These are phyloP conservation scores for Rhodeus uyekii DNA, from an alignment of 2,797 vertebrate genomes.

Conservation along the genomic window DNA sequence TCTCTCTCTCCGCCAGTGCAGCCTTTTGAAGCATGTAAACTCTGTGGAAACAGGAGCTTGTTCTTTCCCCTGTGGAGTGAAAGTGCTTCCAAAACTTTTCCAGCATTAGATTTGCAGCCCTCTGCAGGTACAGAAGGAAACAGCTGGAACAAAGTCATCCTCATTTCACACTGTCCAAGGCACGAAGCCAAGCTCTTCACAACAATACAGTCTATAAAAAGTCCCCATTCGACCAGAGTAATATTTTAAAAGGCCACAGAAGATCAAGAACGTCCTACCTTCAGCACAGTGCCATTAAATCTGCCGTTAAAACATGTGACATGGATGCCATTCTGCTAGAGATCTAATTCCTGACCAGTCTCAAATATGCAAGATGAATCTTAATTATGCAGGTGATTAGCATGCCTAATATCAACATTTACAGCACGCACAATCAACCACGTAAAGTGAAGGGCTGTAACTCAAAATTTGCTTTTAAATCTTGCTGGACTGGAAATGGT, in stretches of 20 bases:
- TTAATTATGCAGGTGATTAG: constrained; percentile 26
- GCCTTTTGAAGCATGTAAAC: neutral
- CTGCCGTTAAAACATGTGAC: too few relatives aligned
- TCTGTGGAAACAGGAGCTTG: neutral
- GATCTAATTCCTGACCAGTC: constrained; percentile 9
- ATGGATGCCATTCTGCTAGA: neutral
- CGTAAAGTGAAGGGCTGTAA: constrained; percentile 32
- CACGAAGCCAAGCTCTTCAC: constrained; percentile 23
- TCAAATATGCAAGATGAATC: constrained; percentile 19
- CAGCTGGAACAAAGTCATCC: constrained; percentile 18
- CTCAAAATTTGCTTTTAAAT: constrained; percentile 37
- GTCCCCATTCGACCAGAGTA: constrained; percentile 4
- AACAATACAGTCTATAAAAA: constrained; percentile 26
- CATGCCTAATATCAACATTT: constrained; percentile 8
- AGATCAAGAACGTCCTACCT: too few relatives aligned
- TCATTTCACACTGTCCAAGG: constrained; percentile 15
- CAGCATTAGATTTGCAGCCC: constrained; percentile 36
- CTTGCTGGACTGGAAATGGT: constrained; percentile 33
- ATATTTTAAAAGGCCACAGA: constrained; percentile 35
- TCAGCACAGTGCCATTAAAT: too few relatives aligned
- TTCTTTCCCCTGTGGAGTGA: neutral
- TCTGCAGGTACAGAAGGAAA: constrained; percentile 29
- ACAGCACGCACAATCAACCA: neutral
- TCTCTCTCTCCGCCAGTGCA: neutral
- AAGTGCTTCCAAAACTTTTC: constrained; percentile 22